Evolutionary conservation across 2,888 invertebrate species (phyloP).

Genomic region (Chelonus formosanus): DNA sequence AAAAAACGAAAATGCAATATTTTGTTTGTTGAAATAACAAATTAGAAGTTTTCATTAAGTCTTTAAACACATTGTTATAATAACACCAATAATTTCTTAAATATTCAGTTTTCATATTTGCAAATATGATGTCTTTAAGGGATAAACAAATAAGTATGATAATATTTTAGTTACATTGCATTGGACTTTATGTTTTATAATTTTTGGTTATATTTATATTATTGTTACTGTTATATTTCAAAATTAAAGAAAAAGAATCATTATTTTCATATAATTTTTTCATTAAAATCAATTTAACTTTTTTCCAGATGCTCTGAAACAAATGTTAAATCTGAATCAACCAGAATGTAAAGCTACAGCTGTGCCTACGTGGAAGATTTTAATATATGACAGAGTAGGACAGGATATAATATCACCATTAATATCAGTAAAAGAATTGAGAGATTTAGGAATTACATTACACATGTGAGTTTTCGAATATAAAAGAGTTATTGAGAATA

Average conservation of each 20-base stretch:
- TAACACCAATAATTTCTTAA: no score
- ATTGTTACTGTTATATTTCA: slow-evolving; percentile 19
- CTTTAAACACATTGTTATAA: no score
- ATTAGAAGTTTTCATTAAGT: no score
- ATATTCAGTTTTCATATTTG: background rate
- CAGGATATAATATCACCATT: slow-evolving; percentile 99
- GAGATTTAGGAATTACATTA: slow-evolving; percentile 96
- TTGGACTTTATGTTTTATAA: slow-evolving; percentile 30
- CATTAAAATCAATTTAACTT: background rate
- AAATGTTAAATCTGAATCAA: slow-evolving; percentile 94
- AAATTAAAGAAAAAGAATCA: slow-evolving; percentile 2
- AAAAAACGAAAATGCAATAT: no score
- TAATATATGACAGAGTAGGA: slow-evolving; percentile 94
- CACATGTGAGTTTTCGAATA: slow-evolving; percentile 80
- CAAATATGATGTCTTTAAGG: slow-evolving; percentile 73
- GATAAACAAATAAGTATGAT: slow-evolving; percentile 78
- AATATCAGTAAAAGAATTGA: slow-evolving; percentile 91
- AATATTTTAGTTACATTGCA: slow-evolving; percentile 7
- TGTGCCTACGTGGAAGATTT: slow-evolving; percentile 95
- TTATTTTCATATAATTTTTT: slow-evolving; percentile 17
- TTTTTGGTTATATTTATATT: slow-evolving; percentile 32
- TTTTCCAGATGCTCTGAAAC: slow-evolving; percentile 85
- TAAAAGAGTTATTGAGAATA: background rate
- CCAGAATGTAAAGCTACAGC: slow-evolving; percentile 78
- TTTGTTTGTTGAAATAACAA: no score